A percentile compares a stretch with the other conserved stretches of the same genome.
Evolutionary conservation across 2,113 vertebrate genomes (phyloP).

Genomic region (Talpa occidentalis): DNA sequence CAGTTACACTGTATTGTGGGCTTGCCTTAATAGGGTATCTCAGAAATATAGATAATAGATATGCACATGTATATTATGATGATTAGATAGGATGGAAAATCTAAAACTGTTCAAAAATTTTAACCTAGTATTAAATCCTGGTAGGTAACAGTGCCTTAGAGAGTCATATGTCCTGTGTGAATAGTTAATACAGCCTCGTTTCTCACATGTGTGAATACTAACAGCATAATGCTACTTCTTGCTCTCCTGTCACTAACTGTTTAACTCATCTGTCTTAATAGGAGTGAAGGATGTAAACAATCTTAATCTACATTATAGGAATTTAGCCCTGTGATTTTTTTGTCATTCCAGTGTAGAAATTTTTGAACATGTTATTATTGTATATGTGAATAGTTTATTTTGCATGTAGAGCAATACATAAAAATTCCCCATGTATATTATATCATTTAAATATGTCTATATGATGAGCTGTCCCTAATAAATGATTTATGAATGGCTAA

Average conservation of each 20-base stretch:
- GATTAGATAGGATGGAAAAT: background rate
- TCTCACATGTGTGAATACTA: slow-evolving; percentile 15
- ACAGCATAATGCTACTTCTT: slow-evolving; percentile 52
- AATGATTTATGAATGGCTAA: background rate
- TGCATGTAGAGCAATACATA: background rate
- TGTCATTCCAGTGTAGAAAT: slow-evolving; percentile 2
- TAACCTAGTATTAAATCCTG: background rate
- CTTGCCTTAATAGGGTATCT: background rate
- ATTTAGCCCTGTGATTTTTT: slow-evolving; percentile 35
- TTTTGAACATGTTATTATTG: slow-evolving; percentile 10
- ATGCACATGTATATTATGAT: background rate
- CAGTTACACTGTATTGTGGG: slow-evolving; percentile 8
- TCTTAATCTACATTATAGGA: slow-evolving; percentile 2
- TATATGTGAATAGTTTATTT: background rate
- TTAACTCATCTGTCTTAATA: slow-evolving; percentile 46
- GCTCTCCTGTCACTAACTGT: slow-evolving; percentile 58
- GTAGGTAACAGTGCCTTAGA: background rate
- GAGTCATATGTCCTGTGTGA: background rate
- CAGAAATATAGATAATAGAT: slow-evolving; percentile 27
- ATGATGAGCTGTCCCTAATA: background rate
- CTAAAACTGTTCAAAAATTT: background rate
- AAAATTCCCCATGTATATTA: background rate
- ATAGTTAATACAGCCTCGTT: slow-evolving; percentile 9
- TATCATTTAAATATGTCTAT: slow-evolving; percentile 25
- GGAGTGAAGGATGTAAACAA: slow-evolving; percentile 63